phyloP scores from a whole-genome alignment of 2,113 vertebrate species.

The Lepus europaeus region DNA sequence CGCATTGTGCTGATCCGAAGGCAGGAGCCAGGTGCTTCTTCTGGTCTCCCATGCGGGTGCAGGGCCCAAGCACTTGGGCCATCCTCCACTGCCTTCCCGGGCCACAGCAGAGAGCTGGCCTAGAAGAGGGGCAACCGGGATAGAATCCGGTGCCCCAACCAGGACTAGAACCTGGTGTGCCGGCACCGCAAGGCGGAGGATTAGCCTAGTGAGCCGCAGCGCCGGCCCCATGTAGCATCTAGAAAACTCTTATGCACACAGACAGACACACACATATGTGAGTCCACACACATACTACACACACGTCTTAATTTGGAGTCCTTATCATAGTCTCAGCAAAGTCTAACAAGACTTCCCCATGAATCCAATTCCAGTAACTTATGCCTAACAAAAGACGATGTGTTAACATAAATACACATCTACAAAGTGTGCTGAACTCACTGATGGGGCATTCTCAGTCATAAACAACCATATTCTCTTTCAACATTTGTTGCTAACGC shows the following conservation, averaged over 20 bases:
- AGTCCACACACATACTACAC: neutral
- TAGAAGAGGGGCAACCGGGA: too few relatives aligned
- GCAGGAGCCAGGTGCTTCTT: too few relatives aligned
- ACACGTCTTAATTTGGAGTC: neutral
- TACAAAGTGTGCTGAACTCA: conserved; percentile 34
- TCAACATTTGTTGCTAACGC: conserved; percentile 58
- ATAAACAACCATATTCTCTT: conserved; percentile 62
- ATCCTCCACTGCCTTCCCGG: too few relatives aligned
- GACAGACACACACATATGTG: fast-evolving
- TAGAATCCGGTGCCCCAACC: too few relatives aligned
- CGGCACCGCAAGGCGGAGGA: too few relatives aligned
- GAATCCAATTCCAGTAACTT: conserved; percentile 1
- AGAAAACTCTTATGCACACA: fast-evolving
- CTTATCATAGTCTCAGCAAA: neutral
- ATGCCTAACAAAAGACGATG: conserved; percentile 32
- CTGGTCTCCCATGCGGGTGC: too few relatives aligned
- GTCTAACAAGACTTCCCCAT: neutral
- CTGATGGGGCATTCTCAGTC: conserved; percentile 27
- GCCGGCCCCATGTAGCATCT: too few relatives aligned
- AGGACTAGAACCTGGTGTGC: too few relatives aligned
- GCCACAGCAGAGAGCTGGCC: too few relatives aligned
- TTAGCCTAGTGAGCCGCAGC: too few relatives aligned
- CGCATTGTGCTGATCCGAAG: too few relatives aligned
- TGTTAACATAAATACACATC: conserved; percentile 53
- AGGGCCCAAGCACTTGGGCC: too few relatives aligned